Evolutionary conservation across 2,113 vertebrate genomes (phyloP), one percentile per base, ranked within the genome.

Genomic region (Rallus limicola): DNA sequence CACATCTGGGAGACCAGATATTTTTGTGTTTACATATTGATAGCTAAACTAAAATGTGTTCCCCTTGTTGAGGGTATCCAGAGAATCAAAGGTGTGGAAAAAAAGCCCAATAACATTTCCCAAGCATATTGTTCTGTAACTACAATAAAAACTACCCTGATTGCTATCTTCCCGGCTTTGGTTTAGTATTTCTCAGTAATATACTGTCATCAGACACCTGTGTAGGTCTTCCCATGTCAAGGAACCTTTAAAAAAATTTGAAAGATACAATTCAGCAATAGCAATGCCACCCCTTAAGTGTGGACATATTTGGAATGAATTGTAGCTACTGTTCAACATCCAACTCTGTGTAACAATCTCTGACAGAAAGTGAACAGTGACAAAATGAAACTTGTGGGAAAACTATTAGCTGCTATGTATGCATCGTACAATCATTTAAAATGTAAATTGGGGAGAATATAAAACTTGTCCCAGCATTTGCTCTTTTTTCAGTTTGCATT

Each of bases 281-380:
- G 55, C 38, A 69, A 81, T 88, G 62, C 46, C 75, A 77, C 11
- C 36, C 44, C 60, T 64, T 23, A 78, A 82, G 52, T 40, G 38
- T 36, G 86, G 79, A 72, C 60, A 9, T 88, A 65, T 74, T 86
- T 92, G 92, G 86, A 88, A 70, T 70, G 33, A 94, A 86, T 88
- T 53, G 46, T 52, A 94, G 59, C 79, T 86, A 75, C 88, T 88
- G 64, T 74, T 94, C 58, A 88, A 38, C 55, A 46, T 56, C 46
- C 84, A 77, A 3, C 10, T 38, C 82, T 38, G 26, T 58, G 33
- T 46, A 92, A 63, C 44, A 77, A 77, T 53, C 55, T 13, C 75
- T 87, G 62, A 86, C 80, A 86, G 85, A 77, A 95, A 95, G 53
- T 33, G 80, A 86, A 84, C 60, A 60, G 56, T 71, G 80, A 59